phyloP scores from a whole-genome alignment of 2,113 vertebrate species.

The Camelus dromedarius region DNA sequence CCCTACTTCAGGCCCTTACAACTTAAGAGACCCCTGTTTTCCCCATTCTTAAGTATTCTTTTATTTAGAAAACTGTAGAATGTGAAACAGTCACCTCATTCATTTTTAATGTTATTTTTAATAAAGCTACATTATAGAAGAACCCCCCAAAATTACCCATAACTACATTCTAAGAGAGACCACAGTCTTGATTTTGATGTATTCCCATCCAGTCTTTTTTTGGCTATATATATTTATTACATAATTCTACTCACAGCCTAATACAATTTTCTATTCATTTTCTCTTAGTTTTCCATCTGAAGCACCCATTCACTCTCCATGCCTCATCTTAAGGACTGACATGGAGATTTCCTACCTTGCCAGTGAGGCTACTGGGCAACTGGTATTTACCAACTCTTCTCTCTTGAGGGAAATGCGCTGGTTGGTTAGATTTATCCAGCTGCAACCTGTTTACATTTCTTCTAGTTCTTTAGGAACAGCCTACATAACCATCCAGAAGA shows the following conservation, averaged over 20 bases:
- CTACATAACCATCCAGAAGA: not conserved
- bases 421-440: not conserved
- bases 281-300: not conserved
- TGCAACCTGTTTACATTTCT: not conserved
- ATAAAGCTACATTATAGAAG: not conserved
- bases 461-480: not conserved
- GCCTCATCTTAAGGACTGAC: not conserved
- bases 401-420: not conserved
- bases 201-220: not conserved
- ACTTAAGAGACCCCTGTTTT: not conserved
- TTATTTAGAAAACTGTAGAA: conserved; percentile 20
- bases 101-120: conserved; percentile 25
- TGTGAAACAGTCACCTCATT: not conserved
- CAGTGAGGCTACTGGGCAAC: not conserved
- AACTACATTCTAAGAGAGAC: not conserved
- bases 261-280: not conserved
- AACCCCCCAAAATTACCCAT: not conserved
- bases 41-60: not conserved
- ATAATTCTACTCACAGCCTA: not conserved
- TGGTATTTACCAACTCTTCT: not conserved
- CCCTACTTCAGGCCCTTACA: not conserved
- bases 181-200: not conserved
- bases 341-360: not conserved
- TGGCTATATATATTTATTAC: not conserved
- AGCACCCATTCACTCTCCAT: not conserved